Base-by-base conservation (phyloP, 2,888 invertebrate species). In the Hydriomena furcata region DNA sequence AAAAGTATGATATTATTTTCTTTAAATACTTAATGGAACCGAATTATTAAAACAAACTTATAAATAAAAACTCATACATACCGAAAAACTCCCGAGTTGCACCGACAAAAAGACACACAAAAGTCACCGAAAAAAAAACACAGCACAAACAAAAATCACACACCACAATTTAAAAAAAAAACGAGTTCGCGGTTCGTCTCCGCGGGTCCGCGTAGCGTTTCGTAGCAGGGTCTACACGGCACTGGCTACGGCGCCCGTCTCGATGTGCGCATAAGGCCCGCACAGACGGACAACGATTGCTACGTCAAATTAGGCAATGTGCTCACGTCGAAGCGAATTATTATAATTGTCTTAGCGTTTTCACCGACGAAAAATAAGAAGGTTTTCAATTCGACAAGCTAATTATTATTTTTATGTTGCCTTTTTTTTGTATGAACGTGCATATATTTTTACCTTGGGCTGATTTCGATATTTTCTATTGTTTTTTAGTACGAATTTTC, bases 221-320 rank as follows among this genome's bases (percentile, higher is more conserved):
- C 60, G 68, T 71, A 62, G 74, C 63, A 56, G 46, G 50, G 66
- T 66, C 80, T 76, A 79, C 79, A 71, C 73, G 72, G 65, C 58
- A 80, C 80, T 80, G 79, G 58, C 67, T 72, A 74, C 74, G 73
- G 51, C 48, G 56, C 49, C 12, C 46, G 51, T 55, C 53, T 53
- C 49, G 30, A 48, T 60, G 62, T 79, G 79, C 79, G 79, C 79
- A 76, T 73, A 69, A 73, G 71, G 71, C 55, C 34, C 10, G 42
- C 40, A 49, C 65, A 68, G 48, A 72, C 61, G 62, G 64, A 62
- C 17, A 31, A 31, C 35, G 37, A 34, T 55, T 47, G 45, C 35
- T 28, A 8, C 36, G 35, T 10, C 27, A 7, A 36, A 32, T 30
- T 13, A 40, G 23, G 28, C 30, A 38, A 21, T 32, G 38, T 38